phyloP scores from a whole-genome alignment of 1,140 invertebrate species.

The Drepana arcuata region DNA sequence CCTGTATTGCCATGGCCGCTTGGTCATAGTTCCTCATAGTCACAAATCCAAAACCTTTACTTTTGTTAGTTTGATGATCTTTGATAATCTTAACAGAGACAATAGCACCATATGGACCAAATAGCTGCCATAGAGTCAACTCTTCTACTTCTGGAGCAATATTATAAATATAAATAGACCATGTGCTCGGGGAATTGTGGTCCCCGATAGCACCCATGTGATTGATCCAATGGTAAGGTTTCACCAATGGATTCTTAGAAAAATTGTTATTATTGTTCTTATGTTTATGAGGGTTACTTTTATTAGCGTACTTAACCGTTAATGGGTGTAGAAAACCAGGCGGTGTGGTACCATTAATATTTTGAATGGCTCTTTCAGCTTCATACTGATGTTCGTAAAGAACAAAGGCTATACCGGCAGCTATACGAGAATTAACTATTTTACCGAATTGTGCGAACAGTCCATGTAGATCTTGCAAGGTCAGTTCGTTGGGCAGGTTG shows the following conservation, averaged over 20 bases:
- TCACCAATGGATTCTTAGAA: slow-evolving; percentile 54
- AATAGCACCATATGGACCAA: slow-evolving; percentile 99
- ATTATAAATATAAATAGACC: slow-evolving; percentile 99
- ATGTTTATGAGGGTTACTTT: slow-evolving; percentile 67
- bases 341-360: slow-evolving; percentile 62
- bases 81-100: slow-evolving; percentile 98
- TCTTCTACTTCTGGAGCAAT: slow-evolving; percentile 98
- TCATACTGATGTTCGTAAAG: slow-evolving; percentile 68
- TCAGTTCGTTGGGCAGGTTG: slow-evolving; percentile 71
- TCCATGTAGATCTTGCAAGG: slow-evolving; percentile 69
- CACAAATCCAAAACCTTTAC: slow-evolving; percentile 99
- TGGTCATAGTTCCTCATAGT: slow-evolving; percentile 99
- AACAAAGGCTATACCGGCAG: slow-evolving; percentile 69
- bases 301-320: slow-evolving; percentile 73
- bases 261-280: slow-evolving; percentile 67
- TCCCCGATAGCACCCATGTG: slow-evolving; percentile 72
- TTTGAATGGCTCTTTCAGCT: slow-evolving; percentile 67
- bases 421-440: slow-evolving; percentile 71
- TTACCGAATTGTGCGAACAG: slow-evolving; percentile 70
- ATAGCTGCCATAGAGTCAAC: slow-evolving; percentile 97
- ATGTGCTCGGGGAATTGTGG: slow-evolving; percentile 79
- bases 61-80: slow-evolving; percentile 98
- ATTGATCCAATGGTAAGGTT: slow-evolving; percentile 68
- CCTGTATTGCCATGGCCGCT: slow-evolving; percentile 96
- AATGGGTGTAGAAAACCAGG: slow-evolving; percentile 68